phyloP scores from a whole-genome alignment of 2,113 vertebrate species.

The Podarcis muralis region DNA sequence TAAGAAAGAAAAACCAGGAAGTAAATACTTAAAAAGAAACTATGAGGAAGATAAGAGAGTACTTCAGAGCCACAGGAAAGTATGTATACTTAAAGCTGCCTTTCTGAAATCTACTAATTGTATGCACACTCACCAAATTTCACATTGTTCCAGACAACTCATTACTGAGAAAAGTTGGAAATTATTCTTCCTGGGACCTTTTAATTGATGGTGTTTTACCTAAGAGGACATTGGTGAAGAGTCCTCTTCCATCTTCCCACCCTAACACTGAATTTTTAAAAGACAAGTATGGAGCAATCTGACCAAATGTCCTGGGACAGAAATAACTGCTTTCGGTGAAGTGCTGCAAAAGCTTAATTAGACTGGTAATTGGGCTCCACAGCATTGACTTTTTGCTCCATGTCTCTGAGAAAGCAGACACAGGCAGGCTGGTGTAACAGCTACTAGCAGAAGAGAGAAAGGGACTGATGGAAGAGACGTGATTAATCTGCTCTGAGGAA shows the following conservation, averaged over 20 bases:
- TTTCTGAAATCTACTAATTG: neutral
- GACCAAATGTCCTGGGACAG: neutral
- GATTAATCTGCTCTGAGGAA: neutral
- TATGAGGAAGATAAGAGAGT: neutral
- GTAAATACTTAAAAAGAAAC: neutral
- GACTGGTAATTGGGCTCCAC: conserved; percentile 10
- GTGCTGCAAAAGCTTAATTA: conserved; percentile 9
- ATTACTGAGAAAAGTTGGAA: neutral
- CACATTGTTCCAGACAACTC: neutral
- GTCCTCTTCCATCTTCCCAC: too few relatives aligned
- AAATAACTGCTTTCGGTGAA: conserved; percentile 1
- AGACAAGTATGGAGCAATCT: neutral
- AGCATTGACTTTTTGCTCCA: conserved; percentile 21
- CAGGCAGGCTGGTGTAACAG: neutral
- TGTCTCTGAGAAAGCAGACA: conserved; percentile 10
- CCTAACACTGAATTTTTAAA: neutral
- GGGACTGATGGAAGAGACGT: neutral
- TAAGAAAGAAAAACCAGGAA: neutral
- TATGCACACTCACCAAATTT: neutral
- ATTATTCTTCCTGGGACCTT: neutral
- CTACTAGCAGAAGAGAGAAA: neutral
- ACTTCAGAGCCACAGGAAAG: neutral
- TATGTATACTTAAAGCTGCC: neutral
- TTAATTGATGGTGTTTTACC: neutral
- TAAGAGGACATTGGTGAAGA: neutral